A percentile compares a stretch with the other conserved stretches of the same genome.
Evolutionary conservation across 2,888 invertebrate genomes (phyloP).

Genomic region (Drosophila pseudotakahashii): DNA sequence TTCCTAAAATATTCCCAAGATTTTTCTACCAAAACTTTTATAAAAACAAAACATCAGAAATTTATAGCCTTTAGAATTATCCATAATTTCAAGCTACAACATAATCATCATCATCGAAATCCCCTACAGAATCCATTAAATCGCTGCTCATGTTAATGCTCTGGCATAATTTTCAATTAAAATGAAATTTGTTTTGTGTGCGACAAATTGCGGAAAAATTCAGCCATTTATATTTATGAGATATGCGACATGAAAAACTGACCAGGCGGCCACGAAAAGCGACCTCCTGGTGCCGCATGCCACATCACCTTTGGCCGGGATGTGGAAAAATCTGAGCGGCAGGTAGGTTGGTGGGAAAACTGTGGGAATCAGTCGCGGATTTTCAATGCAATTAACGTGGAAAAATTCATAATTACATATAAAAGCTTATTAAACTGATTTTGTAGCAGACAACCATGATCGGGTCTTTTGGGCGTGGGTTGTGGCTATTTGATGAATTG

Average conservation of each 20-base stretch:
- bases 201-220: conserved; percentile 66
- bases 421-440: conserved; percentile 55
- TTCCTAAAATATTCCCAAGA: no score
- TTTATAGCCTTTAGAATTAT: not conserved
- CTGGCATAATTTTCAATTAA: conserved; percentile 76
- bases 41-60: no score
- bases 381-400: conserved; percentile 74
- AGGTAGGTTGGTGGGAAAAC: conserved; percentile 16
- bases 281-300: conserved; percentile 13
- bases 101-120: conserved; percentile 15
- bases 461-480: conserved; percentile 1
- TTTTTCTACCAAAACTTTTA: not conserved
- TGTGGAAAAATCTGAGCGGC: conserved; percentile 17
- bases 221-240: conserved; percentile 75
- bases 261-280: conserved; percentile 14
- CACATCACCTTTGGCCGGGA: conserved; percentile 34
- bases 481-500: not conserved
- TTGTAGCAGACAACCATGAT: conserved; percentile 44
- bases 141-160: conserved; percentile 71
- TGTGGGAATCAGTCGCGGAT: conserved; percentile 40
- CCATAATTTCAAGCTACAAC: conserved; percentile 15
- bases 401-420: conserved; percentile 73
- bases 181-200: conserved; percentile 72
- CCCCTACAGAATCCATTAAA: conserved; percentile 52
- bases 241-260: conserved; percentile 59